These are phyloP conservation scores for Parasteatoda tepidariorum DNA, from an alignment of 1,140 invertebrate genomes.

Conservation along the genomic window DNA sequence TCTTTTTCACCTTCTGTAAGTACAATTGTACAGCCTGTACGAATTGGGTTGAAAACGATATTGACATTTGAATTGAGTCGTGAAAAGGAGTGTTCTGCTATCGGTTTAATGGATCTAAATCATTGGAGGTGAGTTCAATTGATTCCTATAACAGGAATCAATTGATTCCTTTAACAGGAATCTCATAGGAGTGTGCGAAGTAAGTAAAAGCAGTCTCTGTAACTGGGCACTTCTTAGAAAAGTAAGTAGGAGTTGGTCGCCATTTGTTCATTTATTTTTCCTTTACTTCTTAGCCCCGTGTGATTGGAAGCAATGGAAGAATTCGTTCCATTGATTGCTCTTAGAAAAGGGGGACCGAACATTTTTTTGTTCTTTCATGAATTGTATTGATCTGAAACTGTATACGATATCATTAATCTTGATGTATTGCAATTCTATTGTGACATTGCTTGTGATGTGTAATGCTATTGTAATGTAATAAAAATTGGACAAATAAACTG, in stretches of 20 bases:
- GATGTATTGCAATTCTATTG: conserved; percentile 57
- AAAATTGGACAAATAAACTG: conserved; percentile 60
- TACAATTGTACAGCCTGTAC: background rate
- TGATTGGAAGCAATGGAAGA: conserved; percentile 25
- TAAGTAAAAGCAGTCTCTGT: conserved; percentile 16
- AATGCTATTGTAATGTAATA: conserved; percentile 55
- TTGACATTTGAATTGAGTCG: background rate
- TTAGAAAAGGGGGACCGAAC: conserved; percentile 28
- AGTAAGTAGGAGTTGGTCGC: conserved; percentile 47
- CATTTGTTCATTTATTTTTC: background rate
- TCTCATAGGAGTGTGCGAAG: background rate
- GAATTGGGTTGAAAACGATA: background rate
- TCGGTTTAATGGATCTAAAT: background rate
- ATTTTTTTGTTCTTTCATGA: conserved; percentile 30
- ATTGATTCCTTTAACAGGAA: background rate
- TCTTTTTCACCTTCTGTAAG: background rate
- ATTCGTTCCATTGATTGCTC: conserved; percentile 33
- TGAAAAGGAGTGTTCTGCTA: no score
- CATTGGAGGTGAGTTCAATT: background rate
- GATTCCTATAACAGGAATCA: background rate
- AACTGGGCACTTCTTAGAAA: conserved; percentile 29
- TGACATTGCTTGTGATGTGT: conserved; percentile 60
- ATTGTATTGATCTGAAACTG: conserved; percentile 50
- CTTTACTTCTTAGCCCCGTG: conserved; percentile 38
- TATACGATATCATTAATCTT: conserved; percentile 60